These are phyloP conservation scores for Temnothorax longispinosus DNA, from an alignment of 1,140 invertebrate species.

Conservation along the genomic window DNA sequence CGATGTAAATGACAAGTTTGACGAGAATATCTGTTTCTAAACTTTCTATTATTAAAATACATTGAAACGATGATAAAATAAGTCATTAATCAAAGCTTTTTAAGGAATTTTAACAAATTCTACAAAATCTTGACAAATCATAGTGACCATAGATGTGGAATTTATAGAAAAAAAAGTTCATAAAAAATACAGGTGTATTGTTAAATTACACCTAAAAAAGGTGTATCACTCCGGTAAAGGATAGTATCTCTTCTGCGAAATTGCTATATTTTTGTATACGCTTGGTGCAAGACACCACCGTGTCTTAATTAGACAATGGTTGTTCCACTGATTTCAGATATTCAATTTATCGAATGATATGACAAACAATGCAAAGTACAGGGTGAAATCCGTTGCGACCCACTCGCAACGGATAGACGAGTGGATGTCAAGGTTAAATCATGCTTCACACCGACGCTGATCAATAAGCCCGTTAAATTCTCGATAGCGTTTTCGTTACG, in stretches of 20 bases:
- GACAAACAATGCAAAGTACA: not conserved
- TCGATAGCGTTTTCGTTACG: not conserved
- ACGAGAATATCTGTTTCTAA: not conserved
- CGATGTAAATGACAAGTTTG: not conserved
- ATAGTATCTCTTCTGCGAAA: not conserved
- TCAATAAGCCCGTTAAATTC: conserved; percentile 75
- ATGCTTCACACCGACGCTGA: conserved; percentile 76
- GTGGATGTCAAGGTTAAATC: conserved; percentile 81
- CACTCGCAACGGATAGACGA: not conserved
- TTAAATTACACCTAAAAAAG: not conserved
- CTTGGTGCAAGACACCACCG: not conserved
- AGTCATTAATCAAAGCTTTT: too few species aligned
- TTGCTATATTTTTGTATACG: not conserved
- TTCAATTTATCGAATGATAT: not conserved
- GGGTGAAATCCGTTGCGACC: not conserved
- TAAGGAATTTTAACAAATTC: not conserved
- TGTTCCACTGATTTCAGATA: not conserved
- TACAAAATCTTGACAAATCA: not conserved
- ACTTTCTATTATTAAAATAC: not conserved
- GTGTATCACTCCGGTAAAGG: not conserved
- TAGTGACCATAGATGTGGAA: not conserved
- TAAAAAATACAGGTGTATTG: not conserved
- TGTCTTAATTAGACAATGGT: not conserved
- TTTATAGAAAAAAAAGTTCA: not conserved
- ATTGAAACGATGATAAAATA: not conserved